A percentile compares a stretch with the other conserved stretches of the same genome.
Evolutionary conservation across 2,113 vertebrate species (phyloP).

Genomic region (Istiophorus platypterus): DNA sequence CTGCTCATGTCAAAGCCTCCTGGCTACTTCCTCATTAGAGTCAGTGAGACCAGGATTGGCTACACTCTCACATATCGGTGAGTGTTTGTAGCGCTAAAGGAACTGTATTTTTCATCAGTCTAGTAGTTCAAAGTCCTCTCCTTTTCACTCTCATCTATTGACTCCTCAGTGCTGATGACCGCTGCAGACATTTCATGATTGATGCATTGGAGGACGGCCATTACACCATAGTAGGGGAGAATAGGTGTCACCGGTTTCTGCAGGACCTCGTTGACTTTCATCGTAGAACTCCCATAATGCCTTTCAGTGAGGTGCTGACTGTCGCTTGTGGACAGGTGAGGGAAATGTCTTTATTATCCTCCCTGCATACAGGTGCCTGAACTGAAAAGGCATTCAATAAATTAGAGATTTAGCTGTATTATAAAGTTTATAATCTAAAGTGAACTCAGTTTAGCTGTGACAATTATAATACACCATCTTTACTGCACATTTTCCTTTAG

Average conservation of each 20-base stretch:
- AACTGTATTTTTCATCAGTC: neutral
- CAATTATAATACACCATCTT: neutral
- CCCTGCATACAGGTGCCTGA: no score
- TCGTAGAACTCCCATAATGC: constrained; percentile 74
- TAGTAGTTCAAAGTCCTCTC: neutral
- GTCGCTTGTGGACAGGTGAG: constrained; percentile 85
- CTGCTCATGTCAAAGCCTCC: constrained; percentile 79
- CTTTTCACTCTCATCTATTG: neutral
- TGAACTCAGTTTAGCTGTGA: neutral
- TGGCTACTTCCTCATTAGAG: constrained; percentile 88
- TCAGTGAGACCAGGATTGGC: constrained; percentile 88
- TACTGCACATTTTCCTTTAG: no score
- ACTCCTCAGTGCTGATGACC: constrained; percentile 68
- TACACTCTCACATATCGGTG: constrained; percentile 89
- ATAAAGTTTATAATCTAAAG: neutral
- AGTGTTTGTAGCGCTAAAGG: constrained; percentile 36
- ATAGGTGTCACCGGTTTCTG: constrained; percentile 72
- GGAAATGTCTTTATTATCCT: neutral
- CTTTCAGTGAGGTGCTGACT: constrained; percentile 82
- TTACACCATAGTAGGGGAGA: constrained; percentile 82
- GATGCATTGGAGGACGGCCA: constrained; percentile 76
- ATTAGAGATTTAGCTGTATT: neutral
- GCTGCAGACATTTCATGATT: constrained; percentile 89
- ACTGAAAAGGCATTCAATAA: neutral
- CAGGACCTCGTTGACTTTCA: constrained; percentile 86